Conservation (phyloP, 23 tunicate genomes). For the Diplosoma virens region DNA sequence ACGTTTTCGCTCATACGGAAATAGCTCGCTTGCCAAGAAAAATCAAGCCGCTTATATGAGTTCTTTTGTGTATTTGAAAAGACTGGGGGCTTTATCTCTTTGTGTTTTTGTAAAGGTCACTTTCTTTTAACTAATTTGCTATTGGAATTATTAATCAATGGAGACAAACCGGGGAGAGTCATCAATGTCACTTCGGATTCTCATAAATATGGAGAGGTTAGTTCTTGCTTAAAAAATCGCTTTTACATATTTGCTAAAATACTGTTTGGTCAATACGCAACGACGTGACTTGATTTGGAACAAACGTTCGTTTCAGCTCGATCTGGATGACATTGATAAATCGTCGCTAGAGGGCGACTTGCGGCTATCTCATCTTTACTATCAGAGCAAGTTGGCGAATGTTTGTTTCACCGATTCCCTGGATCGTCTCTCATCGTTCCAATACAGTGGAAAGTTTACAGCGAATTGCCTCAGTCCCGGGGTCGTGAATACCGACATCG, state of each 20-base stretch:
- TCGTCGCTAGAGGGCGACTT: conserved; percentile 52
- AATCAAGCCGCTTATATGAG: no score
- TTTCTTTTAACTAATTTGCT: conserved; percentile 79
- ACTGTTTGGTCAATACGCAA: no score
- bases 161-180: conserved; percentile 51
- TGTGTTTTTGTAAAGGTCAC: conserved; percentile 50
- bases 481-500: conserved; percentile 54
- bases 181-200: conserved; percentile 75
- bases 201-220: conserved; percentile 51
- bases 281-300: no score
- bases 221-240: no score
- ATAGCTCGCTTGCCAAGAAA: no score
- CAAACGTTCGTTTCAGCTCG: conserved; percentile 61
- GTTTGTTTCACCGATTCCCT: conserved; percentile 66
- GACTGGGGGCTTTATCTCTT: no score
- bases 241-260: no score
- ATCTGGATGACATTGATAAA: conserved; percentile 65
- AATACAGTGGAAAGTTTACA: conserved; percentile 13
- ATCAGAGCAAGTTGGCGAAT: conserved; percentile 92
- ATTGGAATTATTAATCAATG: conserved; percentile 51
- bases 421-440: not conserved
- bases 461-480: conserved; percentile 76
- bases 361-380: conserved; percentile 61
- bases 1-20: no score
- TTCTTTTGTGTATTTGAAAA: no score